A percentile compares a stretch with the other conserved stretches of the same genome.
Conservation (phyloP, 2,888 invertebrate genomes). For the Parasteatoda lunata region DNA sequence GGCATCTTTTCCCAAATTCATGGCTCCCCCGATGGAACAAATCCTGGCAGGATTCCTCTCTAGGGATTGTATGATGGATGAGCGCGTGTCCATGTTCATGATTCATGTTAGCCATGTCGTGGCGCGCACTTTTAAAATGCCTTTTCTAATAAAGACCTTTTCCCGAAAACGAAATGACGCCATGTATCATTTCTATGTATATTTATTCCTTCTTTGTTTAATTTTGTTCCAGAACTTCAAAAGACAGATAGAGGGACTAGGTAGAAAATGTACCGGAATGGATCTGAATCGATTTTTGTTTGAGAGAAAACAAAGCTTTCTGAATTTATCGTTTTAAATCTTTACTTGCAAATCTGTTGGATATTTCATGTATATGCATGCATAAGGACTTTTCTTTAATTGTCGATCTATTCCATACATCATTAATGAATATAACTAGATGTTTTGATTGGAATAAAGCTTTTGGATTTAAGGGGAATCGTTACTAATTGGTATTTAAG, state of each 20-base stretch:
- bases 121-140: slow-evolving; percentile 59
- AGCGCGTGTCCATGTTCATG: slow-evolving; percentile 34
- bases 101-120: slow-evolving; percentile 38
- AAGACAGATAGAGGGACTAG: background rate
- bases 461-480: too few species aligned
- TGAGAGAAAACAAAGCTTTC: background rate
- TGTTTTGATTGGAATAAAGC: too few species aligned
- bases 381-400: too few species aligned
- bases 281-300: background rate
- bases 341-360: too few species aligned
- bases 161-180: slow-evolving; percentile 44
- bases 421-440: too few species aligned
- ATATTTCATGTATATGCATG: too few species aligned
- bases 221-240: background rate
- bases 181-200: slow-evolving; percentile 32
- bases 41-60: background rate
- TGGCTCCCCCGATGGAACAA: slow-evolving; percentile 5
- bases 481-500: too few species aligned
- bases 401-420: too few species aligned
- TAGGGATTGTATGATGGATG: slow-evolving; percentile 59
- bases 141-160: slow-evolving; percentile 64
- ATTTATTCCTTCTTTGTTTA: slow-evolving; percentile 15
- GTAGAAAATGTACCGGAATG: background rate
- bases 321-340: background rate
- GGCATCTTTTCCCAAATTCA: slow-evolving; percentile 58